Percentiles rank a stretch among this genome's conserved stretches.
These are phyloP conservation scores for Macrobrachium nipponense DNA, from an alignment of 1,140 invertebrate species.

Conservation along the genomic window DNA sequence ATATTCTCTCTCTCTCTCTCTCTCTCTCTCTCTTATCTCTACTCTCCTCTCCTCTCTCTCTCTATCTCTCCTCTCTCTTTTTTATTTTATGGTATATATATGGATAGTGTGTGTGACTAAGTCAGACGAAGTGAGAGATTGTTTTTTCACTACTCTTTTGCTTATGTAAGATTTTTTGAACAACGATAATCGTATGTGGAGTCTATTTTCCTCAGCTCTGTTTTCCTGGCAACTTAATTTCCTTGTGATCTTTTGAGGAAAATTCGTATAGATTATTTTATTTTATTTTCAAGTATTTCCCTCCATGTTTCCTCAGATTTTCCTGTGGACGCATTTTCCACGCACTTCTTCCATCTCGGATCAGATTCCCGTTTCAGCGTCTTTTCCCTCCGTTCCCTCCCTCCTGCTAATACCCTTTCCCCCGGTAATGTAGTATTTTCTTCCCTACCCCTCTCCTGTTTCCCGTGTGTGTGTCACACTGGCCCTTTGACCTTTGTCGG, in stretches of 20 bases:
- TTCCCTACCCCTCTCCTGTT: neutral
- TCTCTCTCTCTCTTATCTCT: too few relatives aligned
- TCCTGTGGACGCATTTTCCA: neutral
- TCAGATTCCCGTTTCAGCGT: neutral
- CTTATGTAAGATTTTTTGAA: too few relatives aligned
- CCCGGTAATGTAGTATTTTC: neutral
- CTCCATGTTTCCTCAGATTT: neutral
- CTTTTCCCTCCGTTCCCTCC: neutral
- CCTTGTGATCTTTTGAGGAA: too few relatives aligned
- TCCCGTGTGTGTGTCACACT: neutral
- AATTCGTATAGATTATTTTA: neutral
- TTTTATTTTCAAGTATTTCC: neutral
- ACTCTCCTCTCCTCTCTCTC: too few relatives aligned
- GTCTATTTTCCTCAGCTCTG: too few relatives aligned
- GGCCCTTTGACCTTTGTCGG: neutral
- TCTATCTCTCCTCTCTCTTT: too few relatives aligned
- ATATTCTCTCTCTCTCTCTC: too few relatives aligned
- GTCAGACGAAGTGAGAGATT: conserved; percentile 6
- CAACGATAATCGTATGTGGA: too few relatives aligned
- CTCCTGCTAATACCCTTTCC: neutral
- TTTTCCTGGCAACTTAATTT: too few relatives aligned
- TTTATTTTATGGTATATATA: too few relatives aligned
- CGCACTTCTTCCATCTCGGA: neutral
- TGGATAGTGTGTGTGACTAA: conserved; percentile 1
- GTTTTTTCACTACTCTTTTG: too few relatives aligned